A percentile compares a stretch with the other conserved stretches of the same genome.
Conservation (phyloP, 2,888 invertebrate species). For the Aporophyla lueneburgensis region DNA sequence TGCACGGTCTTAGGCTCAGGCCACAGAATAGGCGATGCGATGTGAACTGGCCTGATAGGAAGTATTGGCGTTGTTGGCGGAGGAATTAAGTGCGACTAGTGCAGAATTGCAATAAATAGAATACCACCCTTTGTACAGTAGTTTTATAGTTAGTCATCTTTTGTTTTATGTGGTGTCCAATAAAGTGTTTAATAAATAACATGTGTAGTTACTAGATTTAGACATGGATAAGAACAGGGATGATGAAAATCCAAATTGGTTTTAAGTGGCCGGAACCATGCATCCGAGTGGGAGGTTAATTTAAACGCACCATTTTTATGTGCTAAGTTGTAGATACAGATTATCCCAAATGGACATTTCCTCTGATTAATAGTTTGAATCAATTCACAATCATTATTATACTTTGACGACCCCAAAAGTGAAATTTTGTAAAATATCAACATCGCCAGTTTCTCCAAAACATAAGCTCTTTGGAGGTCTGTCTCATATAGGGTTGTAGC, state of each 20-base stretch:
- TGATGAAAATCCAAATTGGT: background rate
- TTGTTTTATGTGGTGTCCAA: too few relatives aligned
- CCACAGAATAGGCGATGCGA: conserved; percentile 52
- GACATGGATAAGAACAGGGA: background rate
- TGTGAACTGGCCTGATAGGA: conserved; percentile 30
- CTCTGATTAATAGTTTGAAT: background rate
- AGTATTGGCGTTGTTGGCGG: conserved; percentile 18
- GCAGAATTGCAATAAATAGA: background rate
- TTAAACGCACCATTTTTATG: background rate
- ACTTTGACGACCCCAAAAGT: background rate
- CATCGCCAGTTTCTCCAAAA: too few relatives aligned
- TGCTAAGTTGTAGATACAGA: background rate
- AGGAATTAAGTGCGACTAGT: conserved; percentile 17
- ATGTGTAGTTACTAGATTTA: background rate
- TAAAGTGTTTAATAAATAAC: background rate
- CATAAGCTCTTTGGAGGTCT: too few relatives aligned
- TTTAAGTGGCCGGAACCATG: background rate
- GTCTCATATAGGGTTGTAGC: too few relatives aligned
- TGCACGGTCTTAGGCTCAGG: conserved; percentile 65
- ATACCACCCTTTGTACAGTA: too few relatives aligned
- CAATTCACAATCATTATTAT: background rate
- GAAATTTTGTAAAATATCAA: background rate
- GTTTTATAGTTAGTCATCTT: too few relatives aligned
- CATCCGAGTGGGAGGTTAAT: too few relatives aligned
- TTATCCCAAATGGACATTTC: too few relatives aligned